Evolutionary conservation across 2,888 invertebrate species (phyloP).

Genomic region (Dynastes grantii): DNA sequence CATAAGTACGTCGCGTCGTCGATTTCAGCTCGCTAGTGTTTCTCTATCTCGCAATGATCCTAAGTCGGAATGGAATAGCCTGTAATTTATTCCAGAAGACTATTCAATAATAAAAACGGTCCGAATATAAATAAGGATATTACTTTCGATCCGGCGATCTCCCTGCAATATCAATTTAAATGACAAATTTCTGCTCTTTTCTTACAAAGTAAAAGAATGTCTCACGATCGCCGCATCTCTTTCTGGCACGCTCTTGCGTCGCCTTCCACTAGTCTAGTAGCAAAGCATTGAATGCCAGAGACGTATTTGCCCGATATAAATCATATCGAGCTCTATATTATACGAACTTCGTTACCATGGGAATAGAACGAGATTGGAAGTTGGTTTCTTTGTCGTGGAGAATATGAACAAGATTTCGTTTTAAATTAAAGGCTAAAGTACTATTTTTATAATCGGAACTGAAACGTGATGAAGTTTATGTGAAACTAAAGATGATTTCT

Average conservation of each 20-base stretch:
- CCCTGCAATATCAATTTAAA: conserved; percentile 60
- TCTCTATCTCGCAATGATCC: neutral
- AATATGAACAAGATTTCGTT: too few species aligned
- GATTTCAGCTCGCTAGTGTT: neutral
- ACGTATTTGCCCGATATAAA: conserved; percentile 13
- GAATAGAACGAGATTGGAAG: too few species aligned
- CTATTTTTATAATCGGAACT: too few species aligned
- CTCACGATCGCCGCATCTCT: conserved; percentile 9
- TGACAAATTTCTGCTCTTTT: conserved; percentile 59
- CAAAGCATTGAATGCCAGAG: neutral
- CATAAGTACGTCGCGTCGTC: neutral
- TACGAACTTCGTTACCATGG: too few species aligned
- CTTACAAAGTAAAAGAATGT: conserved; percentile 16
- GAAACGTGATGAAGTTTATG: too few species aligned
- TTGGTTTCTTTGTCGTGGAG: too few species aligned
- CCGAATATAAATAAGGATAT: conserved; percentile 51
- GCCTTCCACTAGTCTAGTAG: neutral
- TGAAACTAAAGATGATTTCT: too few species aligned
- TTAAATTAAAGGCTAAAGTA: too few species aligned
- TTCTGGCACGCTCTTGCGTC: conserved; percentile 12
- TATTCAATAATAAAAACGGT: conserved; percentile 49
- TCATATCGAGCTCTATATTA: neutral
- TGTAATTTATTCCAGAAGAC: conserved; percentile 44
- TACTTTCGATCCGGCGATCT: conserved; percentile 57
- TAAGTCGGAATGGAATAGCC: conserved; percentile 13